Base-by-base conservation (phyloP, 2,888 invertebrate genomes). In the Melitaea athalia region DNA sequence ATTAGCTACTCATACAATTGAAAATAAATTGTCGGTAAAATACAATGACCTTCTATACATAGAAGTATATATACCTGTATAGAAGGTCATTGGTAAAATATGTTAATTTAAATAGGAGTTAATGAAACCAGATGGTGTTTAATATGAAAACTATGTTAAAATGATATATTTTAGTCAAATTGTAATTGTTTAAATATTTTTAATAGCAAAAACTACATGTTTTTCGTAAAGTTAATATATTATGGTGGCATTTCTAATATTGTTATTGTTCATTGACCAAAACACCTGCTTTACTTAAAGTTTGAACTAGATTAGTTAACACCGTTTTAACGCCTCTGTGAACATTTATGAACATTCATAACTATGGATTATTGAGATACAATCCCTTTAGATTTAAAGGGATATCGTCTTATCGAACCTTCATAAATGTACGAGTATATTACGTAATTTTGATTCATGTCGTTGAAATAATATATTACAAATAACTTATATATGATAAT, bases 231-330 rank as follows among this genome's bases (percentile, higher is more conserved):
- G 24, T 24, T 24, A 24, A 24, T 14, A 2, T 12, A 31, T 5
- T 5, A 5, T n/a, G 11, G 45, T 53, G 43, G 17, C 47, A 61
- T 61, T 61, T 66, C 53, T 61, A 15, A 55, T 42, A 52, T n/a
- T 5, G 17, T 52, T 14, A n/a, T 5, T 38, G 31, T 45, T 66
- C 55, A 45, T n/a, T 47, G 55, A 10, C 78, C 74, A 73, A 77
- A 74, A 72, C 83, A 85, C 80, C 84, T 85, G 85, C 78, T 79
- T 84, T 79, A 81, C 74, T 78, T 81, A 75, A 84, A 85, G 80
- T 86, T 81, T 78, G 78, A 88, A 89, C 84, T 87, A 84, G 86
- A 85, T 81, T 83, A 83, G 82, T 89, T 89, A 89, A 81, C 88
- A 85, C 85, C 81, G 80, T 82, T 80, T 84, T 82, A 79, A 82